These are phyloP conservation scores for Coracopsis vasa DNA, from an alignment of 2,113 vertebrate genomes.

Conservation along the genomic window DNA sequence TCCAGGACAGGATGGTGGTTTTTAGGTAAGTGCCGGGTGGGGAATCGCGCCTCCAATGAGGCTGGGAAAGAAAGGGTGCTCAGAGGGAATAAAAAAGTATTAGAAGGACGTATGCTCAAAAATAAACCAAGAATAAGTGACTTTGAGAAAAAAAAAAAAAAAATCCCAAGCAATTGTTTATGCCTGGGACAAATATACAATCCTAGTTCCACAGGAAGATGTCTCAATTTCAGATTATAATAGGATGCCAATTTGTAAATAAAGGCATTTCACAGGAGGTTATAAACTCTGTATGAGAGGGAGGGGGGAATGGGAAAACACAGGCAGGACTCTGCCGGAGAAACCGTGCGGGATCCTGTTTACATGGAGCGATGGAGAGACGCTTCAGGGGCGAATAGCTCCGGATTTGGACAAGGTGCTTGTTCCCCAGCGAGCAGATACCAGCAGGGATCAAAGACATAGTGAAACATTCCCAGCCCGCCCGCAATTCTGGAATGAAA, in stretches of 20 bases:
- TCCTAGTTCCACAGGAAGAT: slow-evolving; percentile 47
- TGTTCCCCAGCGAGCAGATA: background rate
- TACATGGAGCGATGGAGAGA: background rate
- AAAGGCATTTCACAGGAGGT: slow-evolving; percentile 51
- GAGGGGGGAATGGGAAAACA: background rate
- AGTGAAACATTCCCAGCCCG: slow-evolving; percentile 40
- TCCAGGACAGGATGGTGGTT: background rate
- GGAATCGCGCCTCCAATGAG: background rate
- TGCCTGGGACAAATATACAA: slow-evolving; percentile 52
- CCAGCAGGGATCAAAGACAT: slow-evolving; percentile 48
- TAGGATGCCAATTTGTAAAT: slow-evolving; percentile 60
- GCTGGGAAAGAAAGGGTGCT: background rate
- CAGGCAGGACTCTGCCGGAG: background rate
- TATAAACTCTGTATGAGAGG: slow-evolving; percentile 16
- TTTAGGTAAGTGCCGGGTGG: background rate
- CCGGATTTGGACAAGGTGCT: slow-evolving; percentile 25
- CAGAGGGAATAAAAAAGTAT: background rate
- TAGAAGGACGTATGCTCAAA: background rate
- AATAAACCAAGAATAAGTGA: slow-evolving; percentile 21
- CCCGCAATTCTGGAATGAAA: slow-evolving; percentile 29
- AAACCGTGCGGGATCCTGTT: background rate
- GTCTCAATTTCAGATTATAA: slow-evolving; percentile 62
- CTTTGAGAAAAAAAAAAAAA: background rate
- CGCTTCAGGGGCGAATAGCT: background rate
- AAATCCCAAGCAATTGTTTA: slow-evolving; percentile 58